A percentile compares a stretch with the other conserved stretches of the same genome.
Conservation (phyloP, 2,888 invertebrate species). For the Labia minor region DNA sequence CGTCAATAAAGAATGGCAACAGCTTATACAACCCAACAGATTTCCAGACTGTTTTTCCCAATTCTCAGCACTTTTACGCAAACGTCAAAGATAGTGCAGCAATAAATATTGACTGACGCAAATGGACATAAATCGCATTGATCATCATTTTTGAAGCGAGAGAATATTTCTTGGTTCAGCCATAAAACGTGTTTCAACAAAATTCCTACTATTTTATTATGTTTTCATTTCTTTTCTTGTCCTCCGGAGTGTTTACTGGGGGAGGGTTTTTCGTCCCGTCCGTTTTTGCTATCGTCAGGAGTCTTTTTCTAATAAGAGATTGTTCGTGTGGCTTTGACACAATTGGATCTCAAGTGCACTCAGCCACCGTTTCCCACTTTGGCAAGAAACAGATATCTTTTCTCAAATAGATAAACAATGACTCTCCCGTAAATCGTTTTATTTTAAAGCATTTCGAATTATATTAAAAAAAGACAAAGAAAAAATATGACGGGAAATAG, state of each 20-base stretch:
- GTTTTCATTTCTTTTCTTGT: slow-evolving; percentile 16
- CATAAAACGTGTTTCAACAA: slow-evolving; percentile 16
- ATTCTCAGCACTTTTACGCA: slow-evolving; percentile 26
- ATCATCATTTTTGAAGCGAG: slow-evolving; percentile 21
- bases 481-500: slow-evolving; percentile 4
- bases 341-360: background rate
- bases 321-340: background rate
- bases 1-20: slow-evolving; percentile 25
- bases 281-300: background rate
- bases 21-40: slow-evolving; percentile 25
- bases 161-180: slow-evolving; percentile 8
- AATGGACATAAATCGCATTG: slow-evolving; percentile 25
- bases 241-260: slow-evolving; percentile 19
- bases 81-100: slow-evolving; percentile 23
- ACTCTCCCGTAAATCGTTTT: background rate
- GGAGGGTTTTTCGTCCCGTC: slow-evolving; percentile 8
- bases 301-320: background rate
- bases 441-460: background rate
- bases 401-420: slow-evolving; percentile 7
- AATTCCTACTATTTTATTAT: slow-evolving; percentile 20
- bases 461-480: background rate
- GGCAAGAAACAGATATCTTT: background rate
- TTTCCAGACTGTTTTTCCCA: slow-evolving; percentile 23
- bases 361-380: background rate
- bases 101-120: slow-evolving; percentile 27